A percentile compares a stretch with the other conserved stretches of the same genome.
Evolutionary conservation across 2,797 vertebrate species (phyloP).

Genomic region (Apodemus agrarius): DNA sequence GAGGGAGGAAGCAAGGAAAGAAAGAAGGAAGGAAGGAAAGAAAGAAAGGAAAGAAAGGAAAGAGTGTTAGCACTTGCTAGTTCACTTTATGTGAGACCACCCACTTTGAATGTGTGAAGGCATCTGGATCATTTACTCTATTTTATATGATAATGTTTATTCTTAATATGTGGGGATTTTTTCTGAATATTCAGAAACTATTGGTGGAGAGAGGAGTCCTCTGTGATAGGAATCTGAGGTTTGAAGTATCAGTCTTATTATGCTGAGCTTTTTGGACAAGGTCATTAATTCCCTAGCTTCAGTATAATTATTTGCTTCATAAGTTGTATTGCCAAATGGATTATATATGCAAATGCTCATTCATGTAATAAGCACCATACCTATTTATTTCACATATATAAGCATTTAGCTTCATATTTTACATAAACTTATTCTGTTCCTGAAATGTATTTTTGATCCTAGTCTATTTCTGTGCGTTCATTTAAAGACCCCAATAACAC

Average conservation of each 20-base stretch:
- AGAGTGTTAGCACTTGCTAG: accelerated
- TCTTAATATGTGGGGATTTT: background rate
- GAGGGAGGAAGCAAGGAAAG: too few species aligned
- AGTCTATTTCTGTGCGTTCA: background rate
- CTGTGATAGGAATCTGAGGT: background rate
- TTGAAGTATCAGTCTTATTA: background rate
- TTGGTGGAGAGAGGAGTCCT: background rate
- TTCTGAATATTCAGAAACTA: background rate
- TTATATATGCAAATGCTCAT: background rate
- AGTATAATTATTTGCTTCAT: background rate
- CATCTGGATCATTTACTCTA: background rate
- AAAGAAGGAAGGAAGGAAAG: too few species aligned
- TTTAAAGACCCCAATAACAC: background rate
- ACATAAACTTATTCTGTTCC: background rate
- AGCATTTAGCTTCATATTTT: background rate
- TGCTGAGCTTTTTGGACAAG: background rate
- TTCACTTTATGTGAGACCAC: background rate
- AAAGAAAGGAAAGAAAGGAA: background rate
- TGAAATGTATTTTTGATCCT: background rate
- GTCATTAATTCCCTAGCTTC: background rate
- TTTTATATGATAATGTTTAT: background rate
- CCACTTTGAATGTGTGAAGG: background rate
- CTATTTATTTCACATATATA: background rate
- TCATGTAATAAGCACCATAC: background rate
- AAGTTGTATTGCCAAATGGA: background rate